Conservation (phyloP, 2,113 vertebrate species). For the Ia io region DNA sequence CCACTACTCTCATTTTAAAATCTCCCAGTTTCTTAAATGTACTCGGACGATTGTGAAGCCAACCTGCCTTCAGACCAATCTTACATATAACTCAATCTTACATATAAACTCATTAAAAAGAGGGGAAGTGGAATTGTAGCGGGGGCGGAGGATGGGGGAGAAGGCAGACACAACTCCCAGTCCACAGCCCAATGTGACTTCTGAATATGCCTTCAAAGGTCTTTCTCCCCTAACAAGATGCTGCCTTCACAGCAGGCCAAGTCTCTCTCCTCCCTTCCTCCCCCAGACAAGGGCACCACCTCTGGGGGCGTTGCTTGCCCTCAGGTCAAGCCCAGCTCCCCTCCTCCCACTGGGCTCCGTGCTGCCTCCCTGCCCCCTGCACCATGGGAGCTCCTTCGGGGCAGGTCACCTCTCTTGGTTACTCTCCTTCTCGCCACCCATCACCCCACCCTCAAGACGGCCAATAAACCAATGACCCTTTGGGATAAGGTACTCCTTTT, state of each 20-base stretch:
- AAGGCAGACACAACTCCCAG: not conserved
- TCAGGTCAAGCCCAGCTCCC: no score
- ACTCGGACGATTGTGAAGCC: not conserved
- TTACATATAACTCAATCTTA: not conserved
- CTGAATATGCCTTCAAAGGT: not conserved
- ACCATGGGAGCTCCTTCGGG: not conserved
- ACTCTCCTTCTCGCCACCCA: fast-evolving
- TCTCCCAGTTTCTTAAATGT: not conserved
- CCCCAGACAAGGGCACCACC: slow-evolving; percentile 85
- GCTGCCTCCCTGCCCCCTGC: not conserved
- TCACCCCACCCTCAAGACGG: slow-evolving; percentile 81
- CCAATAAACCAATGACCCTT: slow-evolving; percentile 81
- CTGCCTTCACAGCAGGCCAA: not conserved
- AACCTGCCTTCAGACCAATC: not conserved
- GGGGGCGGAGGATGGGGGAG: no score
- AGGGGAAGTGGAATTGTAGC: not conserved
- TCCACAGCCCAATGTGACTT: not conserved
- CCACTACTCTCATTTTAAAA: not conserved
- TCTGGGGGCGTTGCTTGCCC: not conserved
- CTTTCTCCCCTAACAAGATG: not conserved
- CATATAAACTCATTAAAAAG: not conserved
- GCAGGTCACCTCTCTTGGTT: not conserved
- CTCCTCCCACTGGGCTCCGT: no score
- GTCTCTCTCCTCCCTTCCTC: slow-evolving; percentile 77
- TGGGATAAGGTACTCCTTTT: not conserved